Evolutionary conservation across 2,797 vertebrate genomes (phyloP).

Genomic region (Chaetophractus vellerosus): DNA sequence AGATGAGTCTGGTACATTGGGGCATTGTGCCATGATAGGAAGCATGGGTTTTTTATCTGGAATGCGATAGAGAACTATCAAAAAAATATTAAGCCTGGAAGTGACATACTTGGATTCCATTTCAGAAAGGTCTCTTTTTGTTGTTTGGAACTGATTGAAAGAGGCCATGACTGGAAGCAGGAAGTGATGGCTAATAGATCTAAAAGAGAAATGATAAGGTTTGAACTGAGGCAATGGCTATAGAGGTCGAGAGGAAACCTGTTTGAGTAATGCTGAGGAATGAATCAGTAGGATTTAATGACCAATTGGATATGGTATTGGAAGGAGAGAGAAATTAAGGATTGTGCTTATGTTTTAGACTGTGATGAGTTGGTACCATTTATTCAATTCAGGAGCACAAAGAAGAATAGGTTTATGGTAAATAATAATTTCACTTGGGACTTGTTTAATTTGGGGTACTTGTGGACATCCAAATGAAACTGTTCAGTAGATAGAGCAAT

Average conservation of each 20-base stretch:
- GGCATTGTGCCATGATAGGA: neutral
- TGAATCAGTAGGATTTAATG: neutral
- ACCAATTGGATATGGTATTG: neutral
- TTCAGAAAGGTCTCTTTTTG: slow-evolving; percentile 26
- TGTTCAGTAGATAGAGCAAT: neutral
- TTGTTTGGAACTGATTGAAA: neutral
- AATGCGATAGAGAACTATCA: neutral
- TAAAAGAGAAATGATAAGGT: neutral
- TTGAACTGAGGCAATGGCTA: neutral
- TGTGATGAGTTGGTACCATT: neutral
- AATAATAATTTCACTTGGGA: neutral
- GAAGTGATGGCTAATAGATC: neutral
- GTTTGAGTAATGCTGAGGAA: neutral
- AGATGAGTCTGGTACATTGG: neutral
- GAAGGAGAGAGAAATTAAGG: slow-evolving; percentile 3
- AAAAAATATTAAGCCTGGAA: slow-evolving; percentile 36
- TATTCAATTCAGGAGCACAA: neutral
- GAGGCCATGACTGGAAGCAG: neutral
- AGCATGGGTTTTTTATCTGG: slow-evolving; percentile 6
- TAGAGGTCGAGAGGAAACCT: neutral
- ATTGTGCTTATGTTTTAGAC: slow-evolving; percentile 16
- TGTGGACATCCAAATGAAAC: neutral
- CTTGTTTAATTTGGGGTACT: neutral
- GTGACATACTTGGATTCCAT: neutral
- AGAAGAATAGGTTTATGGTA: neutral